Percentiles rank a stretch among this genome's conserved stretches.
These are phyloP conservation scores for Drosophila nannoptera DNA, from an alignment of 1,140 invertebrate genomes.

Conservation along the genomic window DNA sequence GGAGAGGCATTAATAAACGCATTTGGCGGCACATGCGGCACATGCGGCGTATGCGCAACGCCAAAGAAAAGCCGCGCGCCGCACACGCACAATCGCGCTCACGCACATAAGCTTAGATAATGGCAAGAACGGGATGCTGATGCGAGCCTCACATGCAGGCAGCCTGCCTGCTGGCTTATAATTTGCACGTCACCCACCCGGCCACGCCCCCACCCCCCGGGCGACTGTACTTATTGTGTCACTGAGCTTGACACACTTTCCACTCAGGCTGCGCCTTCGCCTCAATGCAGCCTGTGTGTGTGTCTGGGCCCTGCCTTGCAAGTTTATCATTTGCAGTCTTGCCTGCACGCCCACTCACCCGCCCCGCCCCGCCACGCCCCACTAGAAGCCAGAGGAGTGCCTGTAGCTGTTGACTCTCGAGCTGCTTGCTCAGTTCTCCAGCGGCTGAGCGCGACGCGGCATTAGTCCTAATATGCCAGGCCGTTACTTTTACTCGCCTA, in stretches of 20 bases:
- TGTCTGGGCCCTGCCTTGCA: conserved; percentile 41
- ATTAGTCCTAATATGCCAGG: conserved; percentile 74
- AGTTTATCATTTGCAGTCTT: conserved; percentile 77
- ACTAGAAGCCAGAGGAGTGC: conserved; percentile 8
- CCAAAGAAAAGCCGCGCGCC: conserved; percentile 41
- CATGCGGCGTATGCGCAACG: conserved; percentile 68
- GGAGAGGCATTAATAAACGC: conserved; percentile 77
- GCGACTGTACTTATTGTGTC: conserved; percentile 68
- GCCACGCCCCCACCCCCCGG: background rate
- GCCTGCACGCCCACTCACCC: conserved; percentile 12
- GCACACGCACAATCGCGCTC: background rate
- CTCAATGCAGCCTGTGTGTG: conserved; percentile 21
- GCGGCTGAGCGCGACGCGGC: conserved; percentile 51
- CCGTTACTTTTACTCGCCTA: conserved; percentile 65
- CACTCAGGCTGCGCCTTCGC: conserved; percentile 53
- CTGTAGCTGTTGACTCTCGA: conserved; percentile 51
- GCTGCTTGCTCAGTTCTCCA: conserved; percentile 71
- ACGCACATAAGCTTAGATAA: conserved; percentile 67
- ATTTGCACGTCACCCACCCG: conserved; percentile 63
- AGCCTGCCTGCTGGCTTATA: too few species aligned
- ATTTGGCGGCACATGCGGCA: conserved; percentile 71
- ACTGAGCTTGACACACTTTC: conserved; percentile 77
- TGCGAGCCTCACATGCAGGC: conserved; percentile 71
- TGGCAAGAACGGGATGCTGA: conserved; percentile 61
- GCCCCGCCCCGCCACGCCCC: background rate